A percentile compares a stretch with the other conserved stretches of the same genome.
phyloP scores from a whole-genome alignment of 2,797 vertebrate species.

The Cossypha dichroa region DNA sequence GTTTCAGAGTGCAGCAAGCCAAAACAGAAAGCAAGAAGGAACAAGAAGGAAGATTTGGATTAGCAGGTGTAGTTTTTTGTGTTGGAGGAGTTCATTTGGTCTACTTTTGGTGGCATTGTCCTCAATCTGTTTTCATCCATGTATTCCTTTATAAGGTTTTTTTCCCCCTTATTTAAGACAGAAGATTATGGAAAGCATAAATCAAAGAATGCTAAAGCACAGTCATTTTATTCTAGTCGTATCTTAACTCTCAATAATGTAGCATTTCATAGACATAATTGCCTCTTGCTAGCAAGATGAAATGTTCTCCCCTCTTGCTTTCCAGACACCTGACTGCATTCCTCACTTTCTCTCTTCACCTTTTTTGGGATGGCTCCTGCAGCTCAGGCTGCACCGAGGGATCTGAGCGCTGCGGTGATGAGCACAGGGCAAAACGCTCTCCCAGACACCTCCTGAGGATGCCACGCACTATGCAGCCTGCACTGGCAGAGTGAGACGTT shows the following conservation, averaged over 20 bases:
- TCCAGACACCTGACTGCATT: accelerated
- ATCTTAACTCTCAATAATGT: neutral
- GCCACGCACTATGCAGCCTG: accelerated
- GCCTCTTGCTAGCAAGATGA: neutral
- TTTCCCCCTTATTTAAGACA: neutral
- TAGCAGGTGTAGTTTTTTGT: neutral
- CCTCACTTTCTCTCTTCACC: accelerated
- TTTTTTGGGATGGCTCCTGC: accelerated
- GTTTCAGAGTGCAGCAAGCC: neutral
- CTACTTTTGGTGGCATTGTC: neutral
- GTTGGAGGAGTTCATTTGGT: neutral
- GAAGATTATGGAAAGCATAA: neutral
- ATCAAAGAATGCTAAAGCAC: neutral
- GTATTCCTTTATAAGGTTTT: neutral
- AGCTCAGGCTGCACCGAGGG: accelerated
- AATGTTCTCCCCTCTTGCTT: neutral
- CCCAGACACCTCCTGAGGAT: neutral
- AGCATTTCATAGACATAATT: neutral
- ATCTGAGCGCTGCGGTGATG: accelerated
- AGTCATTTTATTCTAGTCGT: neutral
- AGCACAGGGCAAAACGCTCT: accelerated
- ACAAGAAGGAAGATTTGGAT: neutral
- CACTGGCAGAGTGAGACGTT: neutral
- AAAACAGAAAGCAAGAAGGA: neutral
- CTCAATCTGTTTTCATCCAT: neutral